Percentiles rank a stretch among this genome's conserved stretches.
These are phyloP conservation scores for Lasioglossum oenotherae DNA, from an alignment of 2,888 invertebrate species.

Conservation along the genomic window DNA sequence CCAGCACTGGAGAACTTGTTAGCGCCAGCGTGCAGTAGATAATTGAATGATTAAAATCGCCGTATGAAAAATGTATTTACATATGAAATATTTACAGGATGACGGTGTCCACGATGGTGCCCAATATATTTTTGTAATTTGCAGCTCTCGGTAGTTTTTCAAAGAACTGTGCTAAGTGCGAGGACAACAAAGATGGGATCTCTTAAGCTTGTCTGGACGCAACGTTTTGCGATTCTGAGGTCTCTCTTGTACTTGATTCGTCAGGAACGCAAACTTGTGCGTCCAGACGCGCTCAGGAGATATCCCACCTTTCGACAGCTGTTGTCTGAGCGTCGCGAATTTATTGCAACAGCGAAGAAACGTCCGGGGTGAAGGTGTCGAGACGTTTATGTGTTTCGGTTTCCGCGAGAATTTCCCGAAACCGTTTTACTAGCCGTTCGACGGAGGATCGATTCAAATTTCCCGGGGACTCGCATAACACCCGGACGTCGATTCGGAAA, in stretches of 20 bases:
- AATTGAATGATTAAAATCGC: not conserved
- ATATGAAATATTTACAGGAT: not conserved
- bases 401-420: not conserved
- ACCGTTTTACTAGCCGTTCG: not conserved
- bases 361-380: not conserved
- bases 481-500: constrained; percentile 19
- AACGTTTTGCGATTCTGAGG: no score
- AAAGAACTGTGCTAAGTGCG: not conserved
- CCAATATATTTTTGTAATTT: not conserved
- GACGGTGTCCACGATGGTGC: not conserved
- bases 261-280: no score
- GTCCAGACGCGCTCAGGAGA: no score
- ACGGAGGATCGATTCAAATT: constrained; percentile 14
- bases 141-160: not conserved
- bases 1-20: not conserved
- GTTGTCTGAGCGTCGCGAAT: not conserved
- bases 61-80: no score
- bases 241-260: no score
- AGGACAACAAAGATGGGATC: no score
- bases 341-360: not conserved
- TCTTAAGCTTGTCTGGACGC: no score
- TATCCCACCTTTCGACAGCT: no score
- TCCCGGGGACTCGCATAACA: not conserved
- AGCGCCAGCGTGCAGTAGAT: not conserved
- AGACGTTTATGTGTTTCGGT: not conserved